Evolutionary conservation across 2,888 invertebrate genomes (phyloP), one percentile per base, ranked within the genome.

Genomic region (Ypsolopha scabrella): DNA sequence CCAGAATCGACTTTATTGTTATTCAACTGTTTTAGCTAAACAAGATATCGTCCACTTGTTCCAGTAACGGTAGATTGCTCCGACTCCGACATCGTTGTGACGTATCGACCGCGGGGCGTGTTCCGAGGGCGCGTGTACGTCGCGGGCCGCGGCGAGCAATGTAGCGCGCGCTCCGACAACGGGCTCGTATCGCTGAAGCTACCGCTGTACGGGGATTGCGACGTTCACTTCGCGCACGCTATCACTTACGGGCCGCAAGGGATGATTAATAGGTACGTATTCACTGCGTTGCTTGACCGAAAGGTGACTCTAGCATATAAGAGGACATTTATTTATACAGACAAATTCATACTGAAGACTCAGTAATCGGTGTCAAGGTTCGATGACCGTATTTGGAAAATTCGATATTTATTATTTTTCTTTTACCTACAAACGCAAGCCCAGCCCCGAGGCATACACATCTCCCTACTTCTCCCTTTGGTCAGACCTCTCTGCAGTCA

Each of bases 101-200:
- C 87, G 37, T 92, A 91, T 58, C 75, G 78, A 7, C 91, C 92
- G 6, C 89, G 88, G 53, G 85, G 88, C 9, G 70, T 72, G 64
- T 92, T 92, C 71, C 80, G 82, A 10, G 96, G 96, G 0, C 90
- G 93, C 51, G 85, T 96, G 58, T 96, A 95, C 69, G 93, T 93
- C 53, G 92, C 90, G 58, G 94, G 94, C 10, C 91, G 91, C 65
- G 92, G 94, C 0, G 93, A 93, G 60, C 75, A 83, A 7, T 96
- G 95, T 72, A 89, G 89, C 57, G 89, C 89, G 9, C 82, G 73
- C 36, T 87, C 69, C 90, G 91, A 35, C 75, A 63, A 67, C 0
- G 64, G 64, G 0, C 60, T 75, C 6, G 88, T 92, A 2, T 78
- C 75, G 0, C 80, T 94, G 7, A 68, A 86, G 41, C 77, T 94